Conservation (phyloP, 2,113 vertebrate species). For the Leptosomus discolor region DNA sequence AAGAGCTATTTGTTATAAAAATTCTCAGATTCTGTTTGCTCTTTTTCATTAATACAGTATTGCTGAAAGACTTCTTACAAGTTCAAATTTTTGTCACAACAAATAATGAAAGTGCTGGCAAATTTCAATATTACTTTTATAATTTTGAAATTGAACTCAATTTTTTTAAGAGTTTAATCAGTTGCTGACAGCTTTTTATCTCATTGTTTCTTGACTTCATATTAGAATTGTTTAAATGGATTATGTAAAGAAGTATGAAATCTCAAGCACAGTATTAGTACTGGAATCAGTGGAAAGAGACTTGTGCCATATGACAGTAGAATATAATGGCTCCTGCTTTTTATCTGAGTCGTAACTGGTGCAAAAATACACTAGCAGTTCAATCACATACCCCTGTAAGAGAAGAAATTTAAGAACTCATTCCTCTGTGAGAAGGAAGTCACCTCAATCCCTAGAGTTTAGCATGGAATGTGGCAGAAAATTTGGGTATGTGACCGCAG, state of each 20-base stretch:
- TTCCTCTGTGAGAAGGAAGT: neutral
- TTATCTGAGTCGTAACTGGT: neutral
- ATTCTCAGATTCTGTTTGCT: neutral
- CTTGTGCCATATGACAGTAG: neutral
- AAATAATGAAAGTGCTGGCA: neutral
- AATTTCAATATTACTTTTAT: neutral
- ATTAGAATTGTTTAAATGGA: neutral
- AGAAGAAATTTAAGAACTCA: neutral
- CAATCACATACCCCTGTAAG: neutral
- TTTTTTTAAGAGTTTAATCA: neutral
- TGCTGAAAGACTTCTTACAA: neutral
- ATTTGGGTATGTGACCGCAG: neutral
- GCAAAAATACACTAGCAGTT: neutral
- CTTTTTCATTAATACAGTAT: neutral
- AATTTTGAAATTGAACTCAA: neutral
- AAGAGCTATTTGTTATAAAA: neutral
- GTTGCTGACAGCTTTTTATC: neutral
- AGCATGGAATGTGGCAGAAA: neutral
- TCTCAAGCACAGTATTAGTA: neutral
- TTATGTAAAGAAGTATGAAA: neutral
- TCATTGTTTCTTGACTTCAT: neutral
- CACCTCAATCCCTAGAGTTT: neutral
- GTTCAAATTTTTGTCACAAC: neutral
- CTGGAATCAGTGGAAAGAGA: neutral
- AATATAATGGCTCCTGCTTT: neutral